phyloP scores from a whole-genome alignment of 2,113 vertebrate species.

The Sitta europaea region DNA sequence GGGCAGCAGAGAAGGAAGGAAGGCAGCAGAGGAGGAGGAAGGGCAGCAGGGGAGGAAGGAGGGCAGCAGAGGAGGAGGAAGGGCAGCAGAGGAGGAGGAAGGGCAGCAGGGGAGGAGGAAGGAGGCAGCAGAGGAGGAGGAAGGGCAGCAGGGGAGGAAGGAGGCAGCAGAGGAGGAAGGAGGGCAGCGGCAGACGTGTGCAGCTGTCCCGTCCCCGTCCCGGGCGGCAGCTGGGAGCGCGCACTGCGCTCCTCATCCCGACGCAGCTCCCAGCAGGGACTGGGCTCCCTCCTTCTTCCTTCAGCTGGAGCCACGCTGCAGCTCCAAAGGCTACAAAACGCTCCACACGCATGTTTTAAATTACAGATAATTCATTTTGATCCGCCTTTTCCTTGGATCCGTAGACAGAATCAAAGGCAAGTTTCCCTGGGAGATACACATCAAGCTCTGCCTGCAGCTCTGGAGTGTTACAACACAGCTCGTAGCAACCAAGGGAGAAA shows the following conservation, averaged over 20 bases:
- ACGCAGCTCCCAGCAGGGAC: not conserved
- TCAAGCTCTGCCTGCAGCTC: not conserved
- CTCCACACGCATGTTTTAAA: not conserved
- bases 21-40: not conserved
- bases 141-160: not conserved
- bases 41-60: not conserved
- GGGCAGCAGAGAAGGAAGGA: no score
- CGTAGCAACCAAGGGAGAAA: not conserved
- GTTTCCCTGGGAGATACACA: slow-evolving; percentile 43
- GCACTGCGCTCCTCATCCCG: not conserved
- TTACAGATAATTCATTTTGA: slow-evolving; percentile 4
- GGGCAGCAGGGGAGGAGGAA: no score
- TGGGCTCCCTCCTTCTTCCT: not conserved
- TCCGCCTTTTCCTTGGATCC: not conserved
- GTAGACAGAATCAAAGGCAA: not conserved
- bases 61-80: not conserved
- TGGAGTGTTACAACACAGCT: not conserved
- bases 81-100: not conserved
- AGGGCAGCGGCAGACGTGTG: not conserved
- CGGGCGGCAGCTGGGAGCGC: not conserved
- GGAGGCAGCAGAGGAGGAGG: not conserved
- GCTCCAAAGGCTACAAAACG: not conserved
- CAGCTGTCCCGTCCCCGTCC: not conserved
- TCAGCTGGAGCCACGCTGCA: not conserved
- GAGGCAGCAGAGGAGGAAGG: not conserved